Conservation (phyloP, 2,113 vertebrate genomes). For the Indicator indicator region DNA sequence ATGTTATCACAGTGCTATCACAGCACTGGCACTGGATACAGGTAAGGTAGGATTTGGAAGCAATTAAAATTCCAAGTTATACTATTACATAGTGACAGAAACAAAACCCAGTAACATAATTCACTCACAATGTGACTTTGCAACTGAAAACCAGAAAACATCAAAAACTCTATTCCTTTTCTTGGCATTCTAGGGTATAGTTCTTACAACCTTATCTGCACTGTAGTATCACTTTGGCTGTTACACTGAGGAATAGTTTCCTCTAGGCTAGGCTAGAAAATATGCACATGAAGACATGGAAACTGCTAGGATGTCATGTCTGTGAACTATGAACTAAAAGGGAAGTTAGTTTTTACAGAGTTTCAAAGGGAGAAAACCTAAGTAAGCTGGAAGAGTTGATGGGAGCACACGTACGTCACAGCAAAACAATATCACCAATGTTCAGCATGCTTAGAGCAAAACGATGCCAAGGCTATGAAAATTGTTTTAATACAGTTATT, state of each 20-base stretch:
- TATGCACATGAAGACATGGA: background rate
- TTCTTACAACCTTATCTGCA: background rate
- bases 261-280: conserved; percentile 3
- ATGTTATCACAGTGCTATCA: conserved; percentile 21
- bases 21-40: background rate
- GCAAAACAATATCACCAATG: background rate
- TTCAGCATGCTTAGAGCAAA: background rate
- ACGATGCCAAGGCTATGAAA: background rate
- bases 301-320: background rate
- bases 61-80: conserved; percentile 57
- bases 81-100: conserved; percentile 45
- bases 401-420: background rate
- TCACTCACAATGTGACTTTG: background rate
- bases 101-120: conserved; percentile 36
- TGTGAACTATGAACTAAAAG: background rate
- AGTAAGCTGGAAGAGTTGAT: background rate
- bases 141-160: conserved; percentile 28
- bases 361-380: conserved; percentile 2
- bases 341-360: background rate
- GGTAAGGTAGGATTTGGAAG: background rate
- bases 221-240: background rate
- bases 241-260: background rate
- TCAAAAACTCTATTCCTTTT: background rate
- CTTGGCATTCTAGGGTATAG: background rate
- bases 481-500: background rate